Conservation (phyloP, 2,797 vertebrate species). For the Molossus alvarezi region DNA sequence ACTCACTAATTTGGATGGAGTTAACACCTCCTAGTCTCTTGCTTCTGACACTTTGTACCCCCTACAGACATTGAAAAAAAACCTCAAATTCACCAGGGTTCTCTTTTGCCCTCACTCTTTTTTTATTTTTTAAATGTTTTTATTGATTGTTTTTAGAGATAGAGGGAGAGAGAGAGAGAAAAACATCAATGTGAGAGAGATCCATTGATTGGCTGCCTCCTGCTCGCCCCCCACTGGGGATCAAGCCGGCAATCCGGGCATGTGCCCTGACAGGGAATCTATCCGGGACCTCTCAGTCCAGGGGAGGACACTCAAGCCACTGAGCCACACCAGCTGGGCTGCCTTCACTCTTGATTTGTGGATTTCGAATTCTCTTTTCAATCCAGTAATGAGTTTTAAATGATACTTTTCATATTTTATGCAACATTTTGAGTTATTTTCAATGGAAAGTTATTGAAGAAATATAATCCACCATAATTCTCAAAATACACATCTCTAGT, state of each 20-base stretch:
- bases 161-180: too few species aligned
- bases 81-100: not conserved
- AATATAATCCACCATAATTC: not conserved
- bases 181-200: too few species aligned
- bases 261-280: too few species aligned
- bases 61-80: not conserved
- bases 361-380: not conserved
- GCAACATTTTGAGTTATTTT: slow-evolving; percentile 14
- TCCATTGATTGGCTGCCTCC: too few species aligned
- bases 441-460: not conserved
- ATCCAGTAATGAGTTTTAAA: not conserved
- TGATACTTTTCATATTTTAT: slow-evolving; percentile 10
- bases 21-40: not conserved
- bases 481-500: not conserved
- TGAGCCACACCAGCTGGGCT: too few species aligned
- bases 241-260: too few species aligned
- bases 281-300: too few species aligned
- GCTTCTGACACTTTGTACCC: not conserved
- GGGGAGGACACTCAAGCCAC: too few species aligned
- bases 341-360: too few species aligned
- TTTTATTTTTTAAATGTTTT: too few species aligned
- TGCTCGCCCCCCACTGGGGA: too few species aligned
- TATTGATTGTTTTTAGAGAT: too few species aligned
- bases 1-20: not conserved
- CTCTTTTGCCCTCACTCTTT: not conserved